Conservation (phyloP, 2,797 vertebrate species). For the Iguana delicatissima region DNA sequence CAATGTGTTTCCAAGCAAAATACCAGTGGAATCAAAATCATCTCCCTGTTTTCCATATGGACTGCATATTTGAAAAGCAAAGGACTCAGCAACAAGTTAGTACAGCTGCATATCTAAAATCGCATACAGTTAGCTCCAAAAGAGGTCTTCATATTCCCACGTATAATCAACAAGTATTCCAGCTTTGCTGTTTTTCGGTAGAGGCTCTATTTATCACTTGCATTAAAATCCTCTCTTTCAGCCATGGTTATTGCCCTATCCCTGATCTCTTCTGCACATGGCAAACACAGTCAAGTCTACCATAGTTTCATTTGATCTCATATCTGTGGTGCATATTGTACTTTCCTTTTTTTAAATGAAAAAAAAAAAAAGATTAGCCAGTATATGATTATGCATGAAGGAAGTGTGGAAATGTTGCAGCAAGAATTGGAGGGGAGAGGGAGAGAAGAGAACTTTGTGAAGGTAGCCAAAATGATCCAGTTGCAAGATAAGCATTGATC, state of each 20-base stretch:
- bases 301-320: background rate
- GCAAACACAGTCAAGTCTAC: background rate
- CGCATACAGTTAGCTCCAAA: background rate
- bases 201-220: background rate
- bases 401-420: background rate
- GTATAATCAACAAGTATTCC: background rate
- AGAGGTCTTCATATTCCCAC: background rate
- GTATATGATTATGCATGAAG: background rate
- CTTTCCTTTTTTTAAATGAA: background rate
- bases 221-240: background rate
- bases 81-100: background rate
- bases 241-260: background rate
- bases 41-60: background rate
- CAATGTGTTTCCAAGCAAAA: slow-evolving; percentile 3
- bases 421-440: background rate
- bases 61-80: background rate
- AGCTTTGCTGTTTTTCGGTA: background rate
- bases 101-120: background rate
- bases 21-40: background rate
- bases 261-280: background rate
- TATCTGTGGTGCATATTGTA: background rate
- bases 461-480: background rate
- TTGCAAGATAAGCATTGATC: background rate
- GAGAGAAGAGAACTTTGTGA: background rate
- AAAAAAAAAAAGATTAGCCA: background rate